A percentile compares a stretch with the other conserved stretches of the same genome.
Conservation (phyloP, 2,888 invertebrate species). For the Stenoptilia bipunctidactyla region DNA sequence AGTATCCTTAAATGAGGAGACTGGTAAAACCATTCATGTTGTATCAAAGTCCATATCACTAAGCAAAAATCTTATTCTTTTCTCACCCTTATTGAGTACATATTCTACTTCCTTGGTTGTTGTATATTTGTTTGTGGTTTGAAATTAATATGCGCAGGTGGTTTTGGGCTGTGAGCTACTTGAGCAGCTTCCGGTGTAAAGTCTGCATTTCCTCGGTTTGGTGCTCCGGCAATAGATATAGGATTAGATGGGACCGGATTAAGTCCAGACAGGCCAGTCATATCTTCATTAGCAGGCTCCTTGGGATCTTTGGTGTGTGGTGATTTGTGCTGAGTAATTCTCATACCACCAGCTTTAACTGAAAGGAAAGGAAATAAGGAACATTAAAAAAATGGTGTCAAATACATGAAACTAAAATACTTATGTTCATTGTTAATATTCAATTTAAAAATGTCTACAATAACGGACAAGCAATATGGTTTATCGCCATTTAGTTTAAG, state of each 20-base stretch:
- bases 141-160: slow-evolving; percentile 74
- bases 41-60: background rate
- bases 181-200: slow-evolving; percentile 92
- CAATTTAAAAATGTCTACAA: too few species aligned
- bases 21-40: too few species aligned
- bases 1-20: too few species aligned
- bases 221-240: slow-evolving; percentile 81
- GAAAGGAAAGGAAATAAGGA: slow-evolving; percentile 10
- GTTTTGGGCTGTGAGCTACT: slow-evolving; percentile 84
- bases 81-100: too few species aligned
- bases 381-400: background rate
- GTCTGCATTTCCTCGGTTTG: slow-evolving; percentile 82
- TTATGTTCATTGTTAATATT: too few species aligned
- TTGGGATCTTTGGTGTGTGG: slow-evolving; percentile 76
- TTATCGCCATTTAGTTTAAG: too few species aligned
- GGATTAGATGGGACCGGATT: slow-evolving; percentile 83
- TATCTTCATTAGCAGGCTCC: slow-evolving; percentile 76
- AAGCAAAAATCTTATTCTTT: slow-evolving; percentile 2
- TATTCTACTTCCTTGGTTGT: slow-evolving; percentile 86
- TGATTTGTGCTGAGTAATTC: slow-evolving; percentile 89
- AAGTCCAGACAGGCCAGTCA: slow-evolving; percentile 80
- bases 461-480: too few species aligned
- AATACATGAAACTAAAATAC: too few species aligned
- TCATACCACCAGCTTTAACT: slow-evolving; percentile 95
- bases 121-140: slow-evolving; percentile 82